Base-by-base conservation (phyloP, 2,797 vertebrate genomes). In the Poecilia gillii region DNA sequence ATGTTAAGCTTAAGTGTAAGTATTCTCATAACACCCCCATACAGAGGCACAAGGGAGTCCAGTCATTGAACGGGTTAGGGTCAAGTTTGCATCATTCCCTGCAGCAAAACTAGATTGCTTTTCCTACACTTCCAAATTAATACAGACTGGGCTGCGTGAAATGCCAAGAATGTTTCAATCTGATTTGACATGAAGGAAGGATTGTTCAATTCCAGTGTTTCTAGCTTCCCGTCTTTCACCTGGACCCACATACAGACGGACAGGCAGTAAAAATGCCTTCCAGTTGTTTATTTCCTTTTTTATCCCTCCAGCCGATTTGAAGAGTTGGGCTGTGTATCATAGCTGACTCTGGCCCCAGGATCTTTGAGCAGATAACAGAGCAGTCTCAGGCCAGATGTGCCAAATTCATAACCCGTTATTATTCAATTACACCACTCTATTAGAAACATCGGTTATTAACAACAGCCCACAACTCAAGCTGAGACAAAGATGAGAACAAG, bases 151-250 rank as follows among this genome's bases (percentile, higher is more conserved):
- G 84, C 51, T 51, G 89, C 92, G 92, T 88, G 86, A 95, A 94
- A 95, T 92, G 91, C 87, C 88, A 90, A 92, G 87, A 95, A 94
- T 92, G 93, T 92, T 92, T 88, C 93, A 90, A 90, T 94, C 89
- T 86, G 90, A 94, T 93, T 85, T 85, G 88, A 94, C 93, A 94
- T 91, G 90, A 93, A 87, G 81, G 86, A 79, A 66, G 84, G 82
- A 93, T 93, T 93, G 90, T 94, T 95, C 92, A 84, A 90, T 89
- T 90, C 83, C 87, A 77, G 83, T 85, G 81, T 68, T 46, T 76
- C 73, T 76, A 31, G n/a, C 75, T 23, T 39, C 47, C 77, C 57
- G 75, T 76, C 33, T 81, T 39, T 79, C 75, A 76, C 73, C 84
- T 70, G 51, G 74, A 80, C 77, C 71, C 66, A 73, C 47, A 77